Conservation (phyloP, 2,888 invertebrate species). For the Pollenia labialis region DNA sequence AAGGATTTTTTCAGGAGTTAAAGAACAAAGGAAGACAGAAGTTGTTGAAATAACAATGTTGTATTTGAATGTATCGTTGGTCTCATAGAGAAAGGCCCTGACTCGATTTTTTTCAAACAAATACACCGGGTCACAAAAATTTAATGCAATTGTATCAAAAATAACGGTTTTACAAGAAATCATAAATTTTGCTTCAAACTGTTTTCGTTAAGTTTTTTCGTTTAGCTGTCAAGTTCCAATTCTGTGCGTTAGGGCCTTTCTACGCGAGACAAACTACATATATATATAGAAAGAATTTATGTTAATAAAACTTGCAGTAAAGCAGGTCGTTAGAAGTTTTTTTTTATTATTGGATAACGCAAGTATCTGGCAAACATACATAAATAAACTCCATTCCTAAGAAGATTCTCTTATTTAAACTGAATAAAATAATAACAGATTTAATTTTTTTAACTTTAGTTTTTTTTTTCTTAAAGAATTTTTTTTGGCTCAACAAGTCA, state of each 20-base stretch:
- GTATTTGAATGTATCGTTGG: too few species aligned
- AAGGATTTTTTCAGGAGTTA: neutral
- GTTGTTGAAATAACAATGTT: slow-evolving; percentile 47
- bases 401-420: slow-evolving; percentile 46
- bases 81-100: too few species aligned
- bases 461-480: neutral
- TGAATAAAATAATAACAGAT: slow-evolving; percentile 58
- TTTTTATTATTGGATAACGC: slow-evolving; percentile 10
- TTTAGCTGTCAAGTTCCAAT: too few species aligned
- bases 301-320: slow-evolving; percentile 47
- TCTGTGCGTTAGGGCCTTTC: too few species aligned
- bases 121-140: too few species aligned
- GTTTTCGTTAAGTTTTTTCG: too few species aligned
- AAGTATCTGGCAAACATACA: slow-evolving; percentile 8
- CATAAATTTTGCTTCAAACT: too few species aligned
- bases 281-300: slow-evolving; percentile 46
- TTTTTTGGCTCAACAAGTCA: slow-evolving; percentile 59
- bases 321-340: slow-evolving; percentile 34
- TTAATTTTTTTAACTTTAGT: slow-evolving; percentile 18
- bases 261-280: too few species aligned
- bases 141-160: too few species aligned
- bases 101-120: too few species aligned
- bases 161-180: too few species aligned
- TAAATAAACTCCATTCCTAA: slow-evolving; percentile 19
- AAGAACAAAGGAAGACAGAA: slow-evolving; percentile 37